phyloP scores from a whole-genome alignment of 2,113 vertebrate genomes.

The Arvicanthis niloticus region DNA sequence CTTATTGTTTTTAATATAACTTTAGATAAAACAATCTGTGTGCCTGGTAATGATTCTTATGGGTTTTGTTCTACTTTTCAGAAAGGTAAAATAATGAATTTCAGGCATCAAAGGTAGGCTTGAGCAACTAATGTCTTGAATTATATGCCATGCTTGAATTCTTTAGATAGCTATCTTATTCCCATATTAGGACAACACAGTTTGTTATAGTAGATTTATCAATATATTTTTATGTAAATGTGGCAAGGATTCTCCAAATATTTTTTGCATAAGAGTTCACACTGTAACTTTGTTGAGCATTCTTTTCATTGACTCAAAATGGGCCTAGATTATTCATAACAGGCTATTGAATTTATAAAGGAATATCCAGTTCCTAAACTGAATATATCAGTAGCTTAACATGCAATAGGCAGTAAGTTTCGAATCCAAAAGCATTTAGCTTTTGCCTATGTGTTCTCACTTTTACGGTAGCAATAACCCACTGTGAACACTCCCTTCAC shows the following conservation, averaged over 20 bases:
- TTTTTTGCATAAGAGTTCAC: neutral
- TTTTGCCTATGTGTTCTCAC: neutral
- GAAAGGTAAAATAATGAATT: neutral
- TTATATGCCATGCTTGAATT: neutral
- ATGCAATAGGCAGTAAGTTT: neutral
- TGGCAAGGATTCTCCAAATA: neutral
- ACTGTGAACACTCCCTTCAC: neutral
- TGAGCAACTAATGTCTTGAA: neutral
- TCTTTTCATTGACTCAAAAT: neutral
- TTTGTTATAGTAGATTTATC: too few relatives aligned
- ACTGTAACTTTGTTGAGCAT: neutral
- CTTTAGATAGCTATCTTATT: neutral
- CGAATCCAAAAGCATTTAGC: neutral
- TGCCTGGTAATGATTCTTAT: too few relatives aligned
- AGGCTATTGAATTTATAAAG: neutral
- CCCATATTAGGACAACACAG: too few relatives aligned
- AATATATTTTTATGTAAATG: slow-evolving; percentile 14
- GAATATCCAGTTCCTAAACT: neutral
- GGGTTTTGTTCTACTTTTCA: too few relatives aligned
- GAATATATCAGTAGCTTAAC: slow-evolving; percentile 18
- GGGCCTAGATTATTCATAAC: neutral
- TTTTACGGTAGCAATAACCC: neutral
- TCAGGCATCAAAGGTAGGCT: neutral
- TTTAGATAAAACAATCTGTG: neutral
- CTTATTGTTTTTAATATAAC: neutral